Evolutionary conservation across 2,113 vertebrate genomes (phyloP).

Genomic region (Lepus europaeus): DNA sequence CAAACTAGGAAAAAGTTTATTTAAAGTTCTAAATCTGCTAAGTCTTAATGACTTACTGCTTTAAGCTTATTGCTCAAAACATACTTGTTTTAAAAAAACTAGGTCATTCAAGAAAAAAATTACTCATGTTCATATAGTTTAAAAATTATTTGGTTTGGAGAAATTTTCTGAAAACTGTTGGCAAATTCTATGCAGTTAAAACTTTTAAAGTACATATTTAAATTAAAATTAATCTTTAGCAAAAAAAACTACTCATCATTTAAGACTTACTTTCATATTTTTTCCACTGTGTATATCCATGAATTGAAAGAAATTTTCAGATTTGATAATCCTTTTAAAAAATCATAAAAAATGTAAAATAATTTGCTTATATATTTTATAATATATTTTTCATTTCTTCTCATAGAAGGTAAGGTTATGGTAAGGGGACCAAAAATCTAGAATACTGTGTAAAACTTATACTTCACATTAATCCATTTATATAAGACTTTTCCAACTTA

Average conservation of each 20-base stretch:
- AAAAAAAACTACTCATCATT: neutral
- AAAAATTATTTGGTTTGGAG: neutral
- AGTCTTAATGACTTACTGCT: neutral
- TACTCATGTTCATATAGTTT: neutral
- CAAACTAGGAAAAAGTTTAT: neutral
- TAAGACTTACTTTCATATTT: slow-evolving; percentile 20
- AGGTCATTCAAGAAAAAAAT: neutral
- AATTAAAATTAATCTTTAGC: slow-evolving; percentile 30
- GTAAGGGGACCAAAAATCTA: neutral
- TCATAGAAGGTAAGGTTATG: neutral
- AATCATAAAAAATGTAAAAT: neutral
- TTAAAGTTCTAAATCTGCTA: neutral
- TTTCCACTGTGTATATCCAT: neutral
- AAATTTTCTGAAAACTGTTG: neutral
- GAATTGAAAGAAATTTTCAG: neutral
- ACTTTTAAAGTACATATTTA: neutral
- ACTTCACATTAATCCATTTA: neutral
- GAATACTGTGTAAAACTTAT: neutral
- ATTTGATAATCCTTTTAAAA: neutral
- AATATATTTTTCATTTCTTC: slow-evolving; percentile 5
- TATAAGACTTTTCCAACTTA: neutral
- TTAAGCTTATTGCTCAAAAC: neutral
- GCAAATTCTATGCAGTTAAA: neutral
- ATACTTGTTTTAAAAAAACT: neutral
- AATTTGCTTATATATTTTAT: neutral